phyloP scores from a whole-genome alignment of 2,888 invertebrate genomes.

The Leptinotarsa juncta region DNA sequence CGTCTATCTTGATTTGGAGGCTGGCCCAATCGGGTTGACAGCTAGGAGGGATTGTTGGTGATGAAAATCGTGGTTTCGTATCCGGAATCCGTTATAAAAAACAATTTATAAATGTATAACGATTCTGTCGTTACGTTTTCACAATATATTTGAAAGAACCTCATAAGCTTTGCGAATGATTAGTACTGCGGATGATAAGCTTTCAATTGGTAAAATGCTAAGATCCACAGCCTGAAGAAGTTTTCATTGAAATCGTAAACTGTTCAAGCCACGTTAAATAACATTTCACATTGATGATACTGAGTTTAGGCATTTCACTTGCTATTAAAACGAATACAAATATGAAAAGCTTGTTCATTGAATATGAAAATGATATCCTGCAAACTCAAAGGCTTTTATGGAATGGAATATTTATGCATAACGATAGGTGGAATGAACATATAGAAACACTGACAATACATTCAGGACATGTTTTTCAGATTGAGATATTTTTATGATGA shows the following conservation, averaged over 20 bases:
- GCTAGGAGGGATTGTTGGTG: neutral
- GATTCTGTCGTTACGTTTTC: neutral
- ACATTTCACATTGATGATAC: neutral
- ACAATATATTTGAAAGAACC: neutral
- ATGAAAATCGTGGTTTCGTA: neutral
- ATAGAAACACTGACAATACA: neutral
- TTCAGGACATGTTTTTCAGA: neutral
- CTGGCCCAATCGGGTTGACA: neutral
- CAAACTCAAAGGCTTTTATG: neutral
- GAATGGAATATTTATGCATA: neutral
- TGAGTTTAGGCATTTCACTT: neutral
- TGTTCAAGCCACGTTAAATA: neutral
- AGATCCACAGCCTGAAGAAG: neutral
- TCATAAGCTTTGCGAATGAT: neutral
- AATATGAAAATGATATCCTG: neutral
- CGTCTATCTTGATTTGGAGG: slow-evolving; percentile 16
- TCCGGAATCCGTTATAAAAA: neutral
- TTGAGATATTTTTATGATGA: neutral
- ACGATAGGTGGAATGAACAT: neutral
- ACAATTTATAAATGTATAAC: no score
- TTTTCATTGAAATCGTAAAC: neutral
- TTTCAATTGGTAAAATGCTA: neutral
- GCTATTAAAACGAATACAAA: neutral
- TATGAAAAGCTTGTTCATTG: neutral
- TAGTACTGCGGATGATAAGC: neutral